phyloP scores from a whole-genome alignment of 2,888 invertebrate species.

The Drosophila atroscutellata region DNA sequence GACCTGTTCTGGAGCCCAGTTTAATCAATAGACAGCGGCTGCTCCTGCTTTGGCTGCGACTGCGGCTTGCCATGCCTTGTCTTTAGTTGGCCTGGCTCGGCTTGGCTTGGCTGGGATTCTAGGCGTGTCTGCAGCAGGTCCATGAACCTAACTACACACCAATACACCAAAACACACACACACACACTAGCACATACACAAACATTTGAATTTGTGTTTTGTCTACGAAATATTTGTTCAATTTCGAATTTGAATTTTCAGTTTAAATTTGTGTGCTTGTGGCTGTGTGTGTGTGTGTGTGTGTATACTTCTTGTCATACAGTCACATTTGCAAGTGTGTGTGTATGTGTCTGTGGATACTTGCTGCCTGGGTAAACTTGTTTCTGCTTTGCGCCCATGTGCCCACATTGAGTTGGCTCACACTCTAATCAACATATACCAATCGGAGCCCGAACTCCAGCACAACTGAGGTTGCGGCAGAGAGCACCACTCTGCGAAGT shows the following conservation, averaged over 20 bases:
- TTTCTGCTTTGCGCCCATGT: constrained; percentile 43
- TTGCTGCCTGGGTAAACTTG: constrained; percentile 56
- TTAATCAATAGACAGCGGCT: constrained; percentile 74
- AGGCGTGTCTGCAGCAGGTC: constrained; percentile 79
- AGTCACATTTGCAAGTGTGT: constrained; percentile 11
- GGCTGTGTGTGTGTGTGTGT: constrained; percentile 32
- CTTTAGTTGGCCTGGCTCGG: constrained; percentile 52
- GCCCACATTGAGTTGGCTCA: constrained; percentile 54
- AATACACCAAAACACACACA: constrained; percentile 26
- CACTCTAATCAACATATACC: constrained; percentile 79
- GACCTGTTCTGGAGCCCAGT: constrained; percentile 79
- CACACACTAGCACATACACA: constrained; percentile 14
- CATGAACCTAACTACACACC: constrained; percentile 71
- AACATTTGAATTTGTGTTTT: constrained; percentile 38
- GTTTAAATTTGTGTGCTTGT: constrained; percentile 51
- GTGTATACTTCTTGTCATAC: constrained; percentile 20
- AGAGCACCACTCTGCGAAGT: constrained; percentile 5
- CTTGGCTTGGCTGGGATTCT: constrained; percentile 60
- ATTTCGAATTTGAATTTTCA: constrained; percentile 74
- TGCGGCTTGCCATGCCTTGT: constrained; percentile 39
- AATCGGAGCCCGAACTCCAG: constrained; percentile 54
- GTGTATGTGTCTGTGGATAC: constrained; percentile 56
- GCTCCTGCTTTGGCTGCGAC: constrained; percentile 56
- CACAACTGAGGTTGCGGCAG: constrained; percentile 11
- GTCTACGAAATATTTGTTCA: constrained; percentile 64